Base-by-base conservation (phyloP, 2,888 invertebrate species). In the Drosophila histrio region DNA sequence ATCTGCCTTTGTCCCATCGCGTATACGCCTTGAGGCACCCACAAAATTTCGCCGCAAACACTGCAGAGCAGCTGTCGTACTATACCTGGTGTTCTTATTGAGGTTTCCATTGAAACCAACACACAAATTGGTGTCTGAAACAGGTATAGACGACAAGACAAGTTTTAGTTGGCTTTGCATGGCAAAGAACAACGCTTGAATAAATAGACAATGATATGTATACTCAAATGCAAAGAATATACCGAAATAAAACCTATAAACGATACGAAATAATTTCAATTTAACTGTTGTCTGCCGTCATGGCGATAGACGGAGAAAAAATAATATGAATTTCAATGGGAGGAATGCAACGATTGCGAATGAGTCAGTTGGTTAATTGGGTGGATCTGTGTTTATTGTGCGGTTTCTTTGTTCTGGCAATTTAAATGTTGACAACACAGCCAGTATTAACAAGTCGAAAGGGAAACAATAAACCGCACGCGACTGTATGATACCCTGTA, bases 31-130 rank as follows among this genome's bases (percentile, higher is more conserved):
- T 21, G 47, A 44, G 38, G n/a, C 19, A 41, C 7, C 34, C 43
- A 4, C 39, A 63, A 50, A 54, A 46, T 65, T 54, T 41, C n/a
- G 17, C 15, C 3, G 36, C 1, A 44, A 67, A 60, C 47, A 15
- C 26, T 26, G 47, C 67, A 7, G 5, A 34, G 11, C 32, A 15
- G 32, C 15, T 32, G 32, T 5, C n/a, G 13, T 19, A 15, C 1
- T 36, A 6, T 17, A 11, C 11, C 11, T 24, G 9, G 5, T 43
- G 24, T 11, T 43, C 4, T 8, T 15, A 6, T 44, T 28, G 26
- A 9, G 38, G 7, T 15, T 15, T 1, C 22, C 22, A 49, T 22
- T 34, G 17, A n/a, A 17, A 28, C 13, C 11, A 26, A 28, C 17
- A 13, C 32, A 22, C 34, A 24, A 47, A 26, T 26, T 36, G 34